These are phyloP conservation scores for Indri indri DNA, from an alignment of 2,113 vertebrate species.

Conservation along the genomic window DNA sequence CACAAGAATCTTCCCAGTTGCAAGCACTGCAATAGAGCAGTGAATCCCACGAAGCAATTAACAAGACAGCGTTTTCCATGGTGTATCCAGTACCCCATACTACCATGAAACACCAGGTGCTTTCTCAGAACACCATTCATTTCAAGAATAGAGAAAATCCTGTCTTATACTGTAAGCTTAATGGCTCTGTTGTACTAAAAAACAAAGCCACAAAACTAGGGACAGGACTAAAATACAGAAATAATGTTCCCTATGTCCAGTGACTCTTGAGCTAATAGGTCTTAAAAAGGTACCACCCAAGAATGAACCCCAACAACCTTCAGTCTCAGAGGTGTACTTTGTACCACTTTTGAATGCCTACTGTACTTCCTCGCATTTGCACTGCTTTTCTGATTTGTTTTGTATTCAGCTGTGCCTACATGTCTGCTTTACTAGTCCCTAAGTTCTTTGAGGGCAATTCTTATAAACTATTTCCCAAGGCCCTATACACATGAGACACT, in stretches of 20 bases:
- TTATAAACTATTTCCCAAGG: neutral
- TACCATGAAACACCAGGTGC: neutral
- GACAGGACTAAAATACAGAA: neutral
- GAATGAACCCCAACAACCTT: neutral
- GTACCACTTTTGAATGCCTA: neutral
- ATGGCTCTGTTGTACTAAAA: neutral
- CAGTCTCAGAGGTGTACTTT: neutral
- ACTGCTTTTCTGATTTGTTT: neutral
- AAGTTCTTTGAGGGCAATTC: neutral
- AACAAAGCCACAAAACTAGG: neutral
- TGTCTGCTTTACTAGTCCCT: neutral
- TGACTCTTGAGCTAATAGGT: neutral
- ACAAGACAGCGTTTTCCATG: neutral
- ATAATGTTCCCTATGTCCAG: neutral
- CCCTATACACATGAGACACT: neutral
- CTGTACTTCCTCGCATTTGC: neutral
- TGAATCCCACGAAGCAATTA: neutral
- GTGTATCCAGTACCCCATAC: fast-evolving
- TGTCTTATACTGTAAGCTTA: neutral
- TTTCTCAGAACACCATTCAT: neutral
- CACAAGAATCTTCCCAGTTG: neutral
- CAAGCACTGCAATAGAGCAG: neutral
- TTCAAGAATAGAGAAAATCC: neutral
- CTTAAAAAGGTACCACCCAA: neutral
- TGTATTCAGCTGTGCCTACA: neutral